A percentile compares a stretch with the other conserved stretches of the same genome.
Conservation (phyloP, 2,888 invertebrate species). For the Sericinus montela region DNA sequence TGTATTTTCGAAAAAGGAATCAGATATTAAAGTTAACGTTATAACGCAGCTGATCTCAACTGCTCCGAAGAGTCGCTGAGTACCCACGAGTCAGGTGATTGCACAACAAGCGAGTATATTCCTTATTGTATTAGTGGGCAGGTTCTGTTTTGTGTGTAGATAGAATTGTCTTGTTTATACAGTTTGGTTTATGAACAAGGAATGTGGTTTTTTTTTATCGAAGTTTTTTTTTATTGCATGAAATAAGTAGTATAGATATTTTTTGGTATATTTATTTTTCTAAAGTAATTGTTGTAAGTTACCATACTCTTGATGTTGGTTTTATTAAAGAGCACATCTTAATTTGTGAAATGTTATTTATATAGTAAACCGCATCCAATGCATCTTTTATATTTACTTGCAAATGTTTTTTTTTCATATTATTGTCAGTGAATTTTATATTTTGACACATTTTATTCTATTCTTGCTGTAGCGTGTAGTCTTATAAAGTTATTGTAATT, state of each 20-base stretch:
- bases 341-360: too few relatives aligned
- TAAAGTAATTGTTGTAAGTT: too few relatives aligned
- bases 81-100: constrained; percentile 89
- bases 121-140: constrained; percentile 30
- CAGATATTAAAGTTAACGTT: constrained; percentile 32
- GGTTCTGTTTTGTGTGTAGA: constrained; percentile 46
- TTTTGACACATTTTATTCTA: too few relatives aligned
- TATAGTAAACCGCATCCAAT: too few relatives aligned
- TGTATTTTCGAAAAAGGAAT: background rate
- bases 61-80: constrained; percentile 89
- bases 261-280: background rate
- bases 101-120: constrained; percentile 56
- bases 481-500: too few relatives aligned
- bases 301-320: too few relatives aligned
- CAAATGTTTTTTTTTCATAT: too few relatives aligned
- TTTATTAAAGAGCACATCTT: too few relatives aligned
- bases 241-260: constrained; percentile 6
- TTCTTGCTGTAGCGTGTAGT: too few relatives aligned
- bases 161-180: constrained; percentile 26
- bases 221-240: constrained; percentile 7
- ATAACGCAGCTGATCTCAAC: constrained; percentile 85
- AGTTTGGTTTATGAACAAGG: background rate
- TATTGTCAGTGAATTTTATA: too few relatives aligned
- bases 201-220: background rate
- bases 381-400: too few relatives aligned